These are phyloP conservation scores for Zootoca vivipara DNA, from an alignment of 2,113 vertebrate genomes.

Conservation along the genomic window DNA sequence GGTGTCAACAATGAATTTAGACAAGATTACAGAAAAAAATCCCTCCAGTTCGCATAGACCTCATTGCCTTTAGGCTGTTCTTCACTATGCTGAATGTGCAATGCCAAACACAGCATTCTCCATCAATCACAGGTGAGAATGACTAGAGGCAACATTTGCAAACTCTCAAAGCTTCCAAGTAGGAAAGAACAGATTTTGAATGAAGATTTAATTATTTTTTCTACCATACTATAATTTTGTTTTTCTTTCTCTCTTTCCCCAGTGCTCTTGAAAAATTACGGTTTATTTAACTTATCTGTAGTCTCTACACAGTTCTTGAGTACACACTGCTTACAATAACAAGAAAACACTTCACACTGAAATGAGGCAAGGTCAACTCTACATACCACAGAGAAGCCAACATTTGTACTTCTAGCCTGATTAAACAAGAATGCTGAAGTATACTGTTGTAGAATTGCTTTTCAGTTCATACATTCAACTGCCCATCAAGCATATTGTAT, in stretches of 20 bases:
- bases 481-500: background rate
- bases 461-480: background rate
- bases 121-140: conserved; percentile 37
- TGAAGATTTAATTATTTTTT: conserved; percentile 30
- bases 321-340: background rate
- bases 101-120: conserved; percentile 19
- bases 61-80: conserved; percentile 28
- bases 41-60: background rate
- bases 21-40: conserved; percentile 1
- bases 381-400: background rate
- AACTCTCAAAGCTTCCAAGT: conserved; percentile 21
- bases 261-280: conserved; percentile 18
- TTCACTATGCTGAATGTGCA: conserved; percentile 8
- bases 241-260: background rate
- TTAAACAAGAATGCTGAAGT: background rate
- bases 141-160: conserved; percentile 12
- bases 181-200: conserved; percentile 23
- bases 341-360: background rate
- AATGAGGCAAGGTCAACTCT: background rate
- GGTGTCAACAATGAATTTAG: conserved; percentile 33
- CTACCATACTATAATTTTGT: conserved; percentile 20
- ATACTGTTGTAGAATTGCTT: background rate
- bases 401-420: background rate
- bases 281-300: background rate
- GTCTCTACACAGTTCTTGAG: conserved; percentile 13